Percentiles rank a stretch among this genome's conserved stretches.
Conservation (phyloP, 2,888 invertebrate genomes). For the Himalopsyche tibetana region DNA sequence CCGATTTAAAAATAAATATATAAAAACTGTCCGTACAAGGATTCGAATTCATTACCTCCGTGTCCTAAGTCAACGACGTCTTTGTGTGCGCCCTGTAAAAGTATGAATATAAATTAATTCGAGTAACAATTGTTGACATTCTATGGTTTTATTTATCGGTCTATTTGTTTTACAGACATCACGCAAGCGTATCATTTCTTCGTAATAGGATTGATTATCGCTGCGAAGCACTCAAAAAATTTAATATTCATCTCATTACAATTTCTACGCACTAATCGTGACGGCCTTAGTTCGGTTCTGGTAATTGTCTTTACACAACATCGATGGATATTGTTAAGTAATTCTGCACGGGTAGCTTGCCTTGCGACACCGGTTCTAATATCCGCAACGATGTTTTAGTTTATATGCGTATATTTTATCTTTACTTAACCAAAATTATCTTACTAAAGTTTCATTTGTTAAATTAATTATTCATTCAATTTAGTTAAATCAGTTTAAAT, state of each 20-base stretch:
- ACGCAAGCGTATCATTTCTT: slow-evolving; percentile 4
- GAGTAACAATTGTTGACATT: background rate
- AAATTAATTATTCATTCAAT: no score
- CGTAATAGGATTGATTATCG: slow-evolving; percentile 17
- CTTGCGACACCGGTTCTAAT: background rate
- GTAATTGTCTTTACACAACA: background rate
- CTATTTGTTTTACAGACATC: slow-evolving; percentile 8
- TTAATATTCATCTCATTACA: slow-evolving; percentile 31
- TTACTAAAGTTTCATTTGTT: no score
- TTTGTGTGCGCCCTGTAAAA: no score
- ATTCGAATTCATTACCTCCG: no score
- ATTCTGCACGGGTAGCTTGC: background rate
- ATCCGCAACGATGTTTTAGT: background rate
- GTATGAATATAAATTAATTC: no score
- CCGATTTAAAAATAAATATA: no score
- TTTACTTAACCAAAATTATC: no score
- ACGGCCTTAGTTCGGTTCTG: slow-evolving; percentile 9
- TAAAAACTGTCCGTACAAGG: no score
- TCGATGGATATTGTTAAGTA: background rate
- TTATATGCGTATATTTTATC: no score
- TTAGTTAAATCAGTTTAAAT: no score
- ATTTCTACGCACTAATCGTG: slow-evolving; percentile 23
- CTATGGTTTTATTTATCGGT: background rate
- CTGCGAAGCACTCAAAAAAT: slow-evolving; percentile 16
- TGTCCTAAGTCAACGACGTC: no score